phyloP scores from a whole-genome alignment of 2,113 vertebrate genomes.

The Delphinus delphis region DNA sequence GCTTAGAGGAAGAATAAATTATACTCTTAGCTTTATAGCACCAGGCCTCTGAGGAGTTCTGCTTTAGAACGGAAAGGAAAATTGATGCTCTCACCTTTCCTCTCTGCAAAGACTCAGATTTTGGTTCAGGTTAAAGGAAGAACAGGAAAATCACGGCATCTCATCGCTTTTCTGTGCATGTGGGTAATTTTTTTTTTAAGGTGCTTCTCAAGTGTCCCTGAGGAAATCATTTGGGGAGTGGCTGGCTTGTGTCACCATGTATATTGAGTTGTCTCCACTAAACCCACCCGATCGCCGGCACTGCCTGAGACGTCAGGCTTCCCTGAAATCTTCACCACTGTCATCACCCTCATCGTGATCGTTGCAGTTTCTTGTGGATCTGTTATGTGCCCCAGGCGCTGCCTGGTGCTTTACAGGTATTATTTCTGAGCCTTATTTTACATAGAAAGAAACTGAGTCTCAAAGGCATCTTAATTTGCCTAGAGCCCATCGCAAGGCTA shows the following conservation, averaged over 20 bases:
- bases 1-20: conserved; percentile 49
- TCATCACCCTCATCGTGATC: background rate
- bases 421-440: background rate
- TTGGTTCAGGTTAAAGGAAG: background rate
- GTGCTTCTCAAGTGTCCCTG: background rate
- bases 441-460: background rate
- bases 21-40: conserved; percentile 38
- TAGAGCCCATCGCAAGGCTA: background rate
- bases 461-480: background rate
- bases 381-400: rapidly evolving
- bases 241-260: background rate
- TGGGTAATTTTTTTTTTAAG: background rate
- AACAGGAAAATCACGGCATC: background rate
- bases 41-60: background rate
- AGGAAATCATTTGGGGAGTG: background rate
- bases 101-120: background rate
- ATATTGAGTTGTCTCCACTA: background rate
- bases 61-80: background rate
- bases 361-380: background rate
- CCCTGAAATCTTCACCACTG: rapidly evolving
- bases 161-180: background rate
- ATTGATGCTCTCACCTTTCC: conserved; percentile 1
- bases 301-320: background rate
- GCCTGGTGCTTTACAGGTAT: background rate
- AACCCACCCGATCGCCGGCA: rapidly evolving